Percentiles rank a stretch among this genome's conserved stretches.
Evolutionary conservation across 2,113 vertebrate species (phyloP).

Genomic region (Dendropsophus ebraccatus): DNA sequence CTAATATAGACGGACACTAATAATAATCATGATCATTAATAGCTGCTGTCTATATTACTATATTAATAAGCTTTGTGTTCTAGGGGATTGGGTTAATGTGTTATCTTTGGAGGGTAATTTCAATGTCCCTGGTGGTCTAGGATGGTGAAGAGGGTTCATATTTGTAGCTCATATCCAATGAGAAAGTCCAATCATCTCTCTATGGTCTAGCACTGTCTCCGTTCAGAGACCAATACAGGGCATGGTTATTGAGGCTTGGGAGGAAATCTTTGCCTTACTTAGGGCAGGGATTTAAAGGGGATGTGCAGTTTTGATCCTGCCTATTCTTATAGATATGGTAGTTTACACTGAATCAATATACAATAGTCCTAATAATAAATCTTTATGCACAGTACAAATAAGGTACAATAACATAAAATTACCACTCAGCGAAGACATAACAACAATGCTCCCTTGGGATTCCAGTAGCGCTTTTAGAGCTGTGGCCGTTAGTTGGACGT

Average conservation of each 20-base stretch:
- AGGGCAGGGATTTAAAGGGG: background rate
- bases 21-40: too few relatives aligned
- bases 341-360: background rate
- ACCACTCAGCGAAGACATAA: conserved; percentile 56
- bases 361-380: too few relatives aligned
- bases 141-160: background rate
- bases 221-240: background rate
- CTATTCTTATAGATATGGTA: background rate
- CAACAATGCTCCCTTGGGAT: conserved; percentile 56
- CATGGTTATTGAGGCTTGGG: background rate
- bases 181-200: too few relatives aligned
- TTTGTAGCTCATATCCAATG: too few relatives aligned
- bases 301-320: background rate
- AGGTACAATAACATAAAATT: background rate
- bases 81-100: too few relatives aligned
- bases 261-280: background rate
- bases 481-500: conserved; percentile 45
- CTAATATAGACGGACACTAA: too few relatives aligned
- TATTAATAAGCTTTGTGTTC: too few relatives aligned
- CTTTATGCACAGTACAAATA: background rate
- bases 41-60: too few relatives aligned
- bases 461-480: conserved; percentile 44
- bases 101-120: too few relatives aligned
- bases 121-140: background rate
- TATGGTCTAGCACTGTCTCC: background rate